Evolutionary conservation across 2,113 vertebrate genomes (phyloP).

Genomic region (Procavia capensis): DNA sequence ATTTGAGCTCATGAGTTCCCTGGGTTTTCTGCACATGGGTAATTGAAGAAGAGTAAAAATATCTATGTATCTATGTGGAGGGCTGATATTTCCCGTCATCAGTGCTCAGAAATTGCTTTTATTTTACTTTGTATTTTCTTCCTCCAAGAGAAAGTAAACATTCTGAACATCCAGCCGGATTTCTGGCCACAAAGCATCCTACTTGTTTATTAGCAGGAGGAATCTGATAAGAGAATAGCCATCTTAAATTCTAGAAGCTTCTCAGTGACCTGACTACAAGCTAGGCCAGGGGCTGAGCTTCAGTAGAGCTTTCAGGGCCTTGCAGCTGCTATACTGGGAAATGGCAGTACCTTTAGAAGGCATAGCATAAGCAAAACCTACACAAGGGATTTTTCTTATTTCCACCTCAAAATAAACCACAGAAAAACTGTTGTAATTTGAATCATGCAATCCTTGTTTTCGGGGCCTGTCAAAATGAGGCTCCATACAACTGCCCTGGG

Average conservation of each 20-base stretch:
- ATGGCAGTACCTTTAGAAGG: not conserved
- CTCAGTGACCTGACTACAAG: not conserved
- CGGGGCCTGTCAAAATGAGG: not conserved
- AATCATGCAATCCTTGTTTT: not conserved
- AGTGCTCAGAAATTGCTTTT: not conserved
- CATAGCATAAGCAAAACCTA: not conserved
- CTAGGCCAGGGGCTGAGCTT: not conserved
- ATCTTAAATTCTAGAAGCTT: slow-evolving; percentile 12
- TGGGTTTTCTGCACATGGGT: not conserved
- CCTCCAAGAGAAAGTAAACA: slow-evolving; percentile 35
- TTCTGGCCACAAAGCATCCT: not conserved
- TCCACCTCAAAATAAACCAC: slow-evolving; percentile 19
- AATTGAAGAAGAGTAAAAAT: not conserved
- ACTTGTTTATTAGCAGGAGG: not conserved
- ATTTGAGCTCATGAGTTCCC: not conserved
- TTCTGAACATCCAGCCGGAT: not conserved
- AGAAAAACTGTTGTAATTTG: not conserved
- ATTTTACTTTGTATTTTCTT: not conserved
- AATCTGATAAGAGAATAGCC: not conserved
- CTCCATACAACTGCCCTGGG: not conserved
- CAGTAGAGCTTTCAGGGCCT: too few relatives aligned
- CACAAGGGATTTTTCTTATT: not conserved
- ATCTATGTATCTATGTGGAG: not conserved
- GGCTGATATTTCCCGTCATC: not conserved
- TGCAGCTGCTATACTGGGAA: not conserved